Evolutionary conservation across 92 coral and sea anemone species (phyloP).

Genomic region (Zoanthus solanderi): DNA sequence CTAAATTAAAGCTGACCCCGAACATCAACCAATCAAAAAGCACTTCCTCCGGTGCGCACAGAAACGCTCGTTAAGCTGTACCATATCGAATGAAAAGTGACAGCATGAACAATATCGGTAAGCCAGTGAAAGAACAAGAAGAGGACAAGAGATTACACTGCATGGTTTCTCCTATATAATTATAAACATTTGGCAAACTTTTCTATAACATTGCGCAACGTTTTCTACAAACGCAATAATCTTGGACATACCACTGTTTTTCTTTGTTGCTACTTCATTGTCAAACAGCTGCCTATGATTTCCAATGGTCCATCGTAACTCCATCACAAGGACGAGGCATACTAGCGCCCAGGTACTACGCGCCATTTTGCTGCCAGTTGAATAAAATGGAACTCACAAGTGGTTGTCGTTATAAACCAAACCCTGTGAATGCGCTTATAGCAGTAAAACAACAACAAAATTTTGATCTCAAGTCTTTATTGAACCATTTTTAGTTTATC

Average conservation of each 20-base stretch:
- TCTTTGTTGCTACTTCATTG: not conserved
- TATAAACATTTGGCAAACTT: too few relatives aligned
- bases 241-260: not conserved
- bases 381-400: not conserved
- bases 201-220: too few relatives aligned
- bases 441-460: not conserved
- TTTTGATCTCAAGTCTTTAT: not conserved
- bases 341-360: constrained; percentile 7
- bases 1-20: too few relatives aligned
- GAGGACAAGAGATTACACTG: too few relatives aligned
- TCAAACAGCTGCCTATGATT: not conserved
- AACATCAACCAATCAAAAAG: too few relatives aligned
- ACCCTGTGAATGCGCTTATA: not conserved
- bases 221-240: not conserved
- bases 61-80: too few relatives aligned
- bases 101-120: too few relatives aligned
- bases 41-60: too few relatives aligned
- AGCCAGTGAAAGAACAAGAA: too few relatives aligned
- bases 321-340: constrained; percentile 24
- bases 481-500: too few relatives aligned
- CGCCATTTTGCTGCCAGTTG: constrained; percentile 1
- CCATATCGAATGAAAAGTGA: too few relatives aligned
- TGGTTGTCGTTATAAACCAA: not conserved
- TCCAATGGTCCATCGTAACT: not conserved
- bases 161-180: too few relatives aligned